Percentiles rank a stretch among this genome's conserved stretches.
These are phyloP conservation scores for Paradoxurus hermaphroditus DNA, from an alignment of 2,113 vertebrate genomes.

Conservation along the genomic window DNA sequence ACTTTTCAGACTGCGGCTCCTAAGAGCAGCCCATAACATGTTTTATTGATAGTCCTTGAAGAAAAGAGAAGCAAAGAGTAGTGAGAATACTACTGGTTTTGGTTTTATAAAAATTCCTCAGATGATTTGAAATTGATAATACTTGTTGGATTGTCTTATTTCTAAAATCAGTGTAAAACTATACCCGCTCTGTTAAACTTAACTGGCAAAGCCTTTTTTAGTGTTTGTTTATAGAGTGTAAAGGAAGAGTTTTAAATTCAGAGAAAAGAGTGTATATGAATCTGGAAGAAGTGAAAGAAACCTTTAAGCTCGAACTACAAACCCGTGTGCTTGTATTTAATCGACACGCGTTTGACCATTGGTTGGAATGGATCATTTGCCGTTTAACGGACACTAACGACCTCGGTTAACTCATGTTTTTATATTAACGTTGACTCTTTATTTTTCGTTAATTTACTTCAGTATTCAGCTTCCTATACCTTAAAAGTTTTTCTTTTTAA, in stretches of 20 bases:
- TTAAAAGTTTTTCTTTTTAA: slow-evolving; percentile 53
- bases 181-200: neutral
- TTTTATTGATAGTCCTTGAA: neutral
- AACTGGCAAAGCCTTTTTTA: slow-evolving; percentile 13
- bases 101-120: neutral
- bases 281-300: slow-evolving; percentile 69
- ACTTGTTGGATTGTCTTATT: neutral
- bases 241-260: slow-evolving; percentile 21
- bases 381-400: slow-evolving; percentile 76
- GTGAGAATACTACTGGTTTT: neutral
- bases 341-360: slow-evolving; percentile 73
- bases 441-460: slow-evolving; percentile 78
- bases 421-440: slow-evolving; percentile 74
- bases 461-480: slow-evolving; percentile 67
- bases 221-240: slow-evolving; percentile 10
- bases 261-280: slow-evolving; percentile 46
- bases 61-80: neutral
- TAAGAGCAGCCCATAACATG: neutral
- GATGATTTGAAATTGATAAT: neutral
- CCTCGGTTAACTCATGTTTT: slow-evolving; percentile 71
- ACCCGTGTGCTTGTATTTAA: slow-evolving; percentile 70
- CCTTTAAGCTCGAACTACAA: slow-evolving; percentile 71
- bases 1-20: neutral
- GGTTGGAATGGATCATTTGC: slow-evolving; percentile 69
- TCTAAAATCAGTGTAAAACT: neutral